Base-by-base conservation (phyloP, 2,113 vertebrate genomes). In the Dolichotis patagonum region DNA sequence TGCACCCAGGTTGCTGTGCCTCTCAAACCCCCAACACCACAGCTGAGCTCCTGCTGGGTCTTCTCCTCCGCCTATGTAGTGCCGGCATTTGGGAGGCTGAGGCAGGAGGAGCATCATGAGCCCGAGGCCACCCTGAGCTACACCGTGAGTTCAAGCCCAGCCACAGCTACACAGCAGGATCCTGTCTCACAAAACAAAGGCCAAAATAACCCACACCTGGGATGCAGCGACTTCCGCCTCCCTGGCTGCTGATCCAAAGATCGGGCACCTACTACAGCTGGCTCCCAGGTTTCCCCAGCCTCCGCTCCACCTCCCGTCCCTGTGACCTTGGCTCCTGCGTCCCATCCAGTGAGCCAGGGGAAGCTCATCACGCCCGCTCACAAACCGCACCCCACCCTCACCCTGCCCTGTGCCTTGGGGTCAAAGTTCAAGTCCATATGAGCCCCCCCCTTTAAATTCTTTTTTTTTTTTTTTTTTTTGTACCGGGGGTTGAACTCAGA, bases 261-360 rank as follows among this genome's bases (percentile, higher is more conserved):
- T 7, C 38, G 8, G 20, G 75, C 5, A 43, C 35, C 28, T 8
- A 20, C 28, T 8, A 20, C 2, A 9, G 1, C 3, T 0, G 0
- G 30, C 85, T 83, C 24, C 32, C 43, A 20, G 1, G 17, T 10
- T 52, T 28, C 88, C 52, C 1, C 3, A 14, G 17, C 1, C 24
- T 20, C 49, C 5, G 26, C 32, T 60, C 67, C 71, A 20, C 35
- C 12, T 73, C 43, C 60, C 13, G 41, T 7, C 24, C 9, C 22
- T 28, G 17, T 14, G 2, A 19, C 14, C 90, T 35, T 1, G 0
- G 38, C 4, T 32, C 54, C 58, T 28, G 49, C 32, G 56, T 62
- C 49, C 60, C 32, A 30, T 30, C 26, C n/a, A n/a, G n/a, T n/a
- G n/a, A n/a, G n/a, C 80, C 19, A 2, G 63, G 58, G 46, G 52